Evolutionary conservation across 2,113 vertebrate genomes (phyloP), one percentile per base, ranked within the genome.

Genomic region (Cichladusa arquata): DNA sequence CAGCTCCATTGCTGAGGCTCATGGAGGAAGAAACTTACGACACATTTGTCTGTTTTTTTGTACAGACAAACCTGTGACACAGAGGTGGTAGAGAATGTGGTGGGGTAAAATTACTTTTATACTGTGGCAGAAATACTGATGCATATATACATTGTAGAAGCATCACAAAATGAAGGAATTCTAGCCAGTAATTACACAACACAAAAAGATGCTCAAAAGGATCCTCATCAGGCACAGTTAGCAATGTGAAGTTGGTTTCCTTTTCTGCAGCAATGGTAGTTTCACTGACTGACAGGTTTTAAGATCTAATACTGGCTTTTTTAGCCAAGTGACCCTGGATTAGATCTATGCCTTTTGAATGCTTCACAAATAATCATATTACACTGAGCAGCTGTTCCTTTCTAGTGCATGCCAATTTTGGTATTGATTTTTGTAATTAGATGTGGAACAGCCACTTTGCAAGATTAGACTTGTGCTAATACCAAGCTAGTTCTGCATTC

Each of bases 401-500:
- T 74, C 40, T 67, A 64, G 64, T 78, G 36, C 76, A 13, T 90
- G 88, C 82, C 86, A 86, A 23, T 88, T 94, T 86, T 38, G 53
- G 28, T 88, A 96, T 92, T 92, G 95, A 93, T 92, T 95, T 93
- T 76, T 92, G 60, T 86, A 92, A 78, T 88, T 86, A 95, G 72
- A 92, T 60, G 53, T 67, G 65, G 80, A 90, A 86, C 65, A 71
- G 80, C 70, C 53, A 53, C 65, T 90, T 56, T 60, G 65, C 48
- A 67, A 81, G 86, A 76, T 94, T 38, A 88, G 88, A 11, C 87
- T 90, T 74, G 29, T 84, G 67, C 28, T 88, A 45, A 60, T 84
- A 88, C 36, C n/a, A 53, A 53, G 29, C 23, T 50, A 81, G 19
- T 70, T 90, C 17, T 90, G 76, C 60, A 11, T 90, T 72, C 18